Conservation (phyloP, 1,140 invertebrate genomes). For the Lepidurus arcticus region DNA sequence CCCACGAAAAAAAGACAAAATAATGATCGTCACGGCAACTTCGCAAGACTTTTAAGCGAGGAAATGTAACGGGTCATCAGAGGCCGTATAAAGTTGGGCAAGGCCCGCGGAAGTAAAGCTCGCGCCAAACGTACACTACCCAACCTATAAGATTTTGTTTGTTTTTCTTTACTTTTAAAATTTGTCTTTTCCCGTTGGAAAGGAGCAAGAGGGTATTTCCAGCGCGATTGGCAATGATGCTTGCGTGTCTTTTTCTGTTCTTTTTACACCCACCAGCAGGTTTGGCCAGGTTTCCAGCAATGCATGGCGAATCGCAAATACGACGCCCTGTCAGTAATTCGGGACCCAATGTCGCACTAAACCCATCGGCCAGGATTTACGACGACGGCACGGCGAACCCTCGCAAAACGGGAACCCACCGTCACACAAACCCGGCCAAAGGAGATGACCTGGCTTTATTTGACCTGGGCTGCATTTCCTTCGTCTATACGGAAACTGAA, state of each 20-base stretch:
- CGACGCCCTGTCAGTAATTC: conserved; percentile 17
- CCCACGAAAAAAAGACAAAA: no score
- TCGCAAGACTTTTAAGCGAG: no score
- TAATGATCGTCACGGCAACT: no score
- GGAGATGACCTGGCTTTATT: neutral
- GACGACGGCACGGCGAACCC: conserved; percentile 5
- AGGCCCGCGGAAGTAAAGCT: no score
- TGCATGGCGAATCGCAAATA: conserved; percentile 21
- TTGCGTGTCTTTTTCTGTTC: neutral
- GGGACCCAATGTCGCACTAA: conserved; percentile 19
- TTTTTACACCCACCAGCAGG: neutral
- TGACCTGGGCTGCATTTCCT: neutral
- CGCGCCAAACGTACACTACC: no score
- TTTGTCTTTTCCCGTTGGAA: no score
- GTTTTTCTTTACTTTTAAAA: no score
- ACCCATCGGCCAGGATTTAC: conserved; percentile 20
- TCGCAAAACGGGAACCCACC: neutral
- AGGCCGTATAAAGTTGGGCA: no score
- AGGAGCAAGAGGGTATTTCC: no score
- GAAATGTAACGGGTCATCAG: no score
- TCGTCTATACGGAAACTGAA: conserved; percentile 11
- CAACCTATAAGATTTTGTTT: no score
- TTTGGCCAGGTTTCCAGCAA: conserved; percentile 3
- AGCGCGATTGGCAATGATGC: neutral
- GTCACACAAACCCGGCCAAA: neutral